Base-by-base conservation (phyloP, 2,113 vertebrate genomes). In the Caranx ignobilis region DNA sequence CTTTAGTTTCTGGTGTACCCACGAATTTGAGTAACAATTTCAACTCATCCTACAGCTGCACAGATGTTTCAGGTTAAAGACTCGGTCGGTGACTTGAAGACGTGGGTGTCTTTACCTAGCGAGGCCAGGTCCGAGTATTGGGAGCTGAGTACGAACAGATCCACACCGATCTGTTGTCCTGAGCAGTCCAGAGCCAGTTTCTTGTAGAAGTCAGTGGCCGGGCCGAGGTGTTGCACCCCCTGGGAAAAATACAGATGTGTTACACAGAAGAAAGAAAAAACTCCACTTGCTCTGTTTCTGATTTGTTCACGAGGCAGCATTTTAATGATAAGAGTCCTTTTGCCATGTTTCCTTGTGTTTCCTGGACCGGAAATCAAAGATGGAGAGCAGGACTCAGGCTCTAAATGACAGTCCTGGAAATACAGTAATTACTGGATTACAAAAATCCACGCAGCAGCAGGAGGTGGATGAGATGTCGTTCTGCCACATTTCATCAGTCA, bases 191-290 rank as follows among this genome's bases (percentile, higher is more conserved):
- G 92, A 31, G 98, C 97, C 7, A 99, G 94, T 80, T 99, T 99
- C 94, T 99, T 99, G 80, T 99, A 99, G 92, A 99, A 99, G 89
- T 99, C 98, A 6, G 97, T 99, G 71, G 98, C 98, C 19, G 98
- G 98, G 73, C 97, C 97, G 68, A 99, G 95, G 92, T 99, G 97
- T 45, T 97, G 97, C 26, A 99, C 96, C 15, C 96, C 96, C 98
- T 99, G 88, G 2, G 56, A 47, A 83, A 83, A 0, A 80, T 1
- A 72, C 0, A 75, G 0, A 48, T 1, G 7, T 3, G 7, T 81
- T 63, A n/a, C n/a, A n/a, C n/a, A 79, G 7, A 64, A 21, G 16
- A 11, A 67, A 26, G 8, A 67, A 12, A 55, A 48, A 59, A 45
- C 12, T 12, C 15, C 41, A 45, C 31, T 5, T 39, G 39, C 54